Percentiles rank a stretch among this genome's conserved stretches.
phyloP scores from a whole-genome alignment of 2,888 invertebrate genomes.

The Pedicia rivosa region DNA sequence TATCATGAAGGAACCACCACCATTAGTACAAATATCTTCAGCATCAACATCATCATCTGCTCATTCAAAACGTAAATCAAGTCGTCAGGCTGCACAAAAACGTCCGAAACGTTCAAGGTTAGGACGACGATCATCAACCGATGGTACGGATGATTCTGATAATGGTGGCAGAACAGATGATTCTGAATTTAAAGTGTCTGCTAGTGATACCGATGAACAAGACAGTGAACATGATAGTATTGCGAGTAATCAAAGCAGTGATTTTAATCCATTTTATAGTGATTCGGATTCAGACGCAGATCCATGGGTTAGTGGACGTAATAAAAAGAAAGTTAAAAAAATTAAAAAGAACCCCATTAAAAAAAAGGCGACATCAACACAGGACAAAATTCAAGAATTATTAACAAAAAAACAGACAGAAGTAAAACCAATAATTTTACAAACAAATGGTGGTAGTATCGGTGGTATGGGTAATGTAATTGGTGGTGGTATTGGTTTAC shows the following conservation, averaged over 20 bases:
- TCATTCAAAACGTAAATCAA: constrained; percentile 22
- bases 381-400: constrained; percentile 64
- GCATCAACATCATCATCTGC: constrained; percentile 6
- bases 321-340: constrained; percentile 45
- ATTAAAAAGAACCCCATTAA: constrained; percentile 30
- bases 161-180: constrained; percentile 25
- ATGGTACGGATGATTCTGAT: constrained; percentile 41
- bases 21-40: constrained; percentile 11
- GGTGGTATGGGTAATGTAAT: too few relatives aligned
- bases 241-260: constrained; percentile 52
- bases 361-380: constrained; percentile 49
- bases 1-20: constrained; percentile 16
- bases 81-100: constrained; percentile 22
- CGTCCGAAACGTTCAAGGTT: constrained; percentile 34
- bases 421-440: constrained; percentile 19
- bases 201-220: constrained; percentile 29
- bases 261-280: constrained; percentile 85
- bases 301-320: constrained; percentile 60
- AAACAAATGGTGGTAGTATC: constrained; percentile 23
- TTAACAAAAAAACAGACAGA: constrained; percentile 33
- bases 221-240: constrained; percentile 35
- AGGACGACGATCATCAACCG: constrained; percentile 45
- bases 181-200: constrained; percentile 28
- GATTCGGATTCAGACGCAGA: constrained; percentile 72
- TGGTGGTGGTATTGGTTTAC: constrained; percentile 23